phyloP scores from a whole-genome alignment of 1,140 invertebrate genomes.

The Eupeodes corollae region DNA sequence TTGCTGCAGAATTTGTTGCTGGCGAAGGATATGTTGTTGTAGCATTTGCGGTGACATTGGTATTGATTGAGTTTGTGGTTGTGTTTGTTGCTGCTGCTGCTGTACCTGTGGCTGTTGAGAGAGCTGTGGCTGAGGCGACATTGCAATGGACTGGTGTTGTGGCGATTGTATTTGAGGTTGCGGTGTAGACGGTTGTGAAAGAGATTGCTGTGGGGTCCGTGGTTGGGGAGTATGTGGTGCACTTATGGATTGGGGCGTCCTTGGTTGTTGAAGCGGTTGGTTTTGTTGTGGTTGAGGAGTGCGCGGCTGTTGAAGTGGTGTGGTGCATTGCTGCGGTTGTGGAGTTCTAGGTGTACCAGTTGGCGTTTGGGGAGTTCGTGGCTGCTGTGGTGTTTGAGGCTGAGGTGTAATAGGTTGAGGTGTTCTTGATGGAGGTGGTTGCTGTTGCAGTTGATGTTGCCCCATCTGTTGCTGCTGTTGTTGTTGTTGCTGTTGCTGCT shows the following conservation, averaged over 20 bases:
- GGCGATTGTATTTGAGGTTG: slow-evolving; percentile 7
- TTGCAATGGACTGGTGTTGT: slow-evolving; percentile 10
- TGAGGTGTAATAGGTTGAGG: slow-evolving; percentile 1
- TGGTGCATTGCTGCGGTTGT: slow-evolving; percentile 26
- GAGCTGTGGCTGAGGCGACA: slow-evolving; percentile 8
- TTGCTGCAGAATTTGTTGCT: slow-evolving; percentile 27
- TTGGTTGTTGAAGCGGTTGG: slow-evolving; percentile 38
- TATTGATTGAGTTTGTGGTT: slow-evolving; percentile 16
- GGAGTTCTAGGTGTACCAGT: slow-evolving; percentile 5
- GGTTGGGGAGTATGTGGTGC: slow-evolving; percentile 18
- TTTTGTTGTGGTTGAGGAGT: slow-evolving; percentile 20
- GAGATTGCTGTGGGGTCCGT: slow-evolving; percentile 16
- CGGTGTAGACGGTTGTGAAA: slow-evolving; percentile 5
- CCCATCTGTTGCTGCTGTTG: slow-evolving; percentile 2
- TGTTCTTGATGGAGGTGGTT: slow-evolving; percentile 19
- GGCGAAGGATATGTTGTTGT: slow-evolving; percentile 27
- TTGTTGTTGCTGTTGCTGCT: slow-evolving; percentile 6
- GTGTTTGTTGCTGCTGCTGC: slow-evolving; percentile 14
- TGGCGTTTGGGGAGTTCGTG: not conserved
- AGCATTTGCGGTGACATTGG: slow-evolving; percentile 29
- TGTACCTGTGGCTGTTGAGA: slow-evolving; percentile 14
- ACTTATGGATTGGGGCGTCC: slow-evolving; percentile 21
- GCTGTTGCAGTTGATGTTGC: slow-evolving; percentile 17
- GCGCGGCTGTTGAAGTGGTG: not conserved
- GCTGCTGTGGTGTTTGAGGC: slow-evolving; percentile 2